Percentiles rank a stretch among this genome's conserved stretches.
phyloP scores from a whole-genome alignment of 2,888 invertebrate genomes.

The Cataglyphis albicans region DNA sequence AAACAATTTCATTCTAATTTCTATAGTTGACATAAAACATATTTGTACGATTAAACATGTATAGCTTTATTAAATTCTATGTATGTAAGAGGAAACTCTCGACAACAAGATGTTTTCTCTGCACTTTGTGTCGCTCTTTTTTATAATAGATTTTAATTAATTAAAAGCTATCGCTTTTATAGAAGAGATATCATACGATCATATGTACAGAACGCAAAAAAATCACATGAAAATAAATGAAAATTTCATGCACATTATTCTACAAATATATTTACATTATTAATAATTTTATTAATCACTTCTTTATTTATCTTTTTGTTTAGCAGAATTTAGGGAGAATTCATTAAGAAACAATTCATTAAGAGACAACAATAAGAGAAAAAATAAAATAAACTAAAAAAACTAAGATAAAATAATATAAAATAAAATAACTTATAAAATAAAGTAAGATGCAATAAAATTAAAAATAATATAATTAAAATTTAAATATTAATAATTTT shows the following conservation, averaged over 20 bases:
- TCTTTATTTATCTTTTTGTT: not conserved
- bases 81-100: slow-evolving; percentile 51
- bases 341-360: not conserved
- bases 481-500: not conserved
- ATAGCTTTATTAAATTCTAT: slow-evolving; percentile 44
- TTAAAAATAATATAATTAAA: not conserved
- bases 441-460: not conserved
- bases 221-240: not conserved
- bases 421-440: not conserved
- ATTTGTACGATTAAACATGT: slow-evolving; percentile 59
- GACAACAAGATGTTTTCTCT: slow-evolving; percentile 43
- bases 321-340: not conserved
- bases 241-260: not conserved
- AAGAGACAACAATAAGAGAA: not conserved
- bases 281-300: not conserved
- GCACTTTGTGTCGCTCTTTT: slow-evolving; percentile 7
- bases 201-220: not conserved
- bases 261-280: not conserved
- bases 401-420: not conserved
- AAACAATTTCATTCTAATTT: slow-evolving; percentile 31
- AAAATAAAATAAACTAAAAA: not conserved
- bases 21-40: slow-evolving; percentile 38
- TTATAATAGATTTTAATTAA: slow-evolving; percentile 52
- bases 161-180: slow-evolving; percentile 21
- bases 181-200: slow-evolving; percentile 23